Conservation (phyloP, 2,888 invertebrate species). For the Endomychus coccineus region DNA sequence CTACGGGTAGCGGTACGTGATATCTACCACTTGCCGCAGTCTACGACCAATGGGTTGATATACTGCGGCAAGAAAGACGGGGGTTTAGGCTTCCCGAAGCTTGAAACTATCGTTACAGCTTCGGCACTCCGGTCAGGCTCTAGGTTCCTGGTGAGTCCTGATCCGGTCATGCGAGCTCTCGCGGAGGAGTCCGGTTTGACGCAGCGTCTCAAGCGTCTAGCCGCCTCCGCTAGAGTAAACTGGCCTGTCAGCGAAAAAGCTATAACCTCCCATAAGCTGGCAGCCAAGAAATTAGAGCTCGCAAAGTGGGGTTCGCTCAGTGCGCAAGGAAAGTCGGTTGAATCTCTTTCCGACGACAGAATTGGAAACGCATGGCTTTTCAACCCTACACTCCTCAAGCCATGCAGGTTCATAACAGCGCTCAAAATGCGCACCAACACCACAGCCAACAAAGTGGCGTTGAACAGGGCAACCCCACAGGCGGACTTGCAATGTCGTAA, state of each 20-base stretch:
- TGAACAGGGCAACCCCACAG: slow-evolving; percentile 24
- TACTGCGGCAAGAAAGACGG: slow-evolving; percentile 31
- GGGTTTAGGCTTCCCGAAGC: slow-evolving; percentile 30
- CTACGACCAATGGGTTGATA: slow-evolving; percentile 24
- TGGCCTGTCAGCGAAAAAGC: slow-evolving; percentile 22
- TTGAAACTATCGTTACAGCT: slow-evolving; percentile 22
- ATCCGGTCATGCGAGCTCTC: slow-evolving; percentile 28
- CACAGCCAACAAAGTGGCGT: slow-evolving; percentile 23
- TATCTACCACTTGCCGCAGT: slow-evolving; percentile 29
- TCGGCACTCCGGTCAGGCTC: slow-evolving; percentile 20
- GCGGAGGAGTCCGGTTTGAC: slow-evolving; percentile 21
- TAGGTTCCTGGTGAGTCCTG: slow-evolving; percentile 15
- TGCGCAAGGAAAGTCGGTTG: slow-evolving; percentile 25
- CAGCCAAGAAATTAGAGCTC: slow-evolving; percentile 24
- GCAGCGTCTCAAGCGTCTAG: slow-evolving; percentile 23
- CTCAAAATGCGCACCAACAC: slow-evolving; percentile 30
- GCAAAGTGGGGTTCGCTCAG: slow-evolving; percentile 23
- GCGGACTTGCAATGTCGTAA: slow-evolving; percentile 27
- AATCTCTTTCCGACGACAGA: slow-evolving; percentile 22
- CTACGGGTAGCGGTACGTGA: slow-evolving; percentile 25
- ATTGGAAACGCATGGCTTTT: slow-evolving; percentile 23
- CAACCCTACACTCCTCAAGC: slow-evolving; percentile 19
- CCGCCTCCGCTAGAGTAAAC: slow-evolving; percentile 17
- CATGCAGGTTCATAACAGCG: slow-evolving; percentile 25
- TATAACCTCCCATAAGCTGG: slow-evolving; percentile 7